Evolutionary conservation across 2,888 invertebrate species (phyloP), one percentile per base, ranked within the genome.

Genomic region (Dicycla oo): DNA sequence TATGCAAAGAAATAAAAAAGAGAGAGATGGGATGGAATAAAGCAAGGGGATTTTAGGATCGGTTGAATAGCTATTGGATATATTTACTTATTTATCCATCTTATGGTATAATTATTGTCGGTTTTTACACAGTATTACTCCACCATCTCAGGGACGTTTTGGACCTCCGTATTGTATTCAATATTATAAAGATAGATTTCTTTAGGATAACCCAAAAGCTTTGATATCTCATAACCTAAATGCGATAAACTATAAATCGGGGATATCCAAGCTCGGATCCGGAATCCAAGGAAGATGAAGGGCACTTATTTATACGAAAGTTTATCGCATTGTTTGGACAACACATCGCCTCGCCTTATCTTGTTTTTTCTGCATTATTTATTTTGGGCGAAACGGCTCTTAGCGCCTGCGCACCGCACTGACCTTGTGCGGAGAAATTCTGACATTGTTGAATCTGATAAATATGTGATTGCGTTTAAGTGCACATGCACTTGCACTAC

Each of bases 401-500:
- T 7, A 40, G 34, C 13, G 67, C 45, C 47, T 45, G 47, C 34
- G 49, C n/a, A 40, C 3, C 34, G 49, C n/a, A 40, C 3, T 75
- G 66, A 78, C 82, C 74, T 82, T 75, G 47, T 34, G 51, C 8
- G 51, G 68, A 75, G 75, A 73, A 72, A 70, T 68, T 70, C 40
- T 58, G 51, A 73, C 78, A 62, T 69, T 84, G 78, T 71, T 73
- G 66, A 58, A 69, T 51, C 40, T 60, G 18, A 30, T 57, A 23
- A 49, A 30, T 23, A 30, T 11, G 8, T 49, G 43, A 54, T 61
- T 61, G 23, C 30, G 45, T n/a, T 34, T 45, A 20, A 54, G 58
- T 70, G 58, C 70, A 40, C 3, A 53, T 26, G 20, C 18, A 58
- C 51, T 69, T 20, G 30, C 11, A 13, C 20, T 40, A 69, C 60